Conservation (phyloP, 30 jellyfish, hydroid and myxozoan genomes). For the Pelagia noctiluca region DNA sequence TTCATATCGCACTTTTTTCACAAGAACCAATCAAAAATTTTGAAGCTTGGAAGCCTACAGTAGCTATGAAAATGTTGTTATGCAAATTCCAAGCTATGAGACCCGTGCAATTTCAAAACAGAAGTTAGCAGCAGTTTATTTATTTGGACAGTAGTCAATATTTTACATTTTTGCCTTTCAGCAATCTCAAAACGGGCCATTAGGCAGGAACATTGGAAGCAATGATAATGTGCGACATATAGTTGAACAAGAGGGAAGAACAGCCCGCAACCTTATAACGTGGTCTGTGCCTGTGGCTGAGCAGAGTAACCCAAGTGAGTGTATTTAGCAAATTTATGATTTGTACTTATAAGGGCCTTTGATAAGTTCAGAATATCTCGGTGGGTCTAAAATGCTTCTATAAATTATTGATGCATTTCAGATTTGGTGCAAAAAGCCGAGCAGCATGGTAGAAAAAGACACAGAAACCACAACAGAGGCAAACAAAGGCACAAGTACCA, state of each 20-base stretch:
- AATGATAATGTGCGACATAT: slow-evolving; percentile 91
- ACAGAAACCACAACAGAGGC: slow-evolving; percentile 46
- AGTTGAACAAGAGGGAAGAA: slow-evolving; percentile 95
- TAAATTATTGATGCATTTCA: not conserved
- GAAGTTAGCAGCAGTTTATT: too few species aligned
- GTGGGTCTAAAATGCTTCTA: not conserved
- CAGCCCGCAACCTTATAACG: slow-evolving; percentile 88
- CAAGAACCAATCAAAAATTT: too few species aligned
- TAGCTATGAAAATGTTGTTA: too few species aligned
- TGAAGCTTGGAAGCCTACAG: too few species aligned
- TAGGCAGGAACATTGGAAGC: too few species aligned
- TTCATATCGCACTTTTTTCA: too few species aligned
- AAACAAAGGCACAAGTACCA: slow-evolving; percentile 17
- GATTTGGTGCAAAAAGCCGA: not conserved
- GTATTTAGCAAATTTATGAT: not conserved
- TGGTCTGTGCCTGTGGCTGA: slow-evolving; percentile 95
- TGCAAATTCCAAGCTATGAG: too few species aligned
- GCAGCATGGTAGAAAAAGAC: slow-evolving; percentile 32
- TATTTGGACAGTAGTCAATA: too few species aligned
- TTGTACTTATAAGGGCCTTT: not conserved
- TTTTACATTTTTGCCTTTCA: too few species aligned
- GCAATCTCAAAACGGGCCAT: too few species aligned
- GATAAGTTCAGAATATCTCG: not conserved
- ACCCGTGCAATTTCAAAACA: too few species aligned
- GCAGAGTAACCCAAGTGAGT: slow-evolving; percentile 48